These are phyloP conservation scores for Petrocephalus sullivani DNA, from an alignment of 2,797 vertebrate genomes.

Conservation along the genomic window DNA sequence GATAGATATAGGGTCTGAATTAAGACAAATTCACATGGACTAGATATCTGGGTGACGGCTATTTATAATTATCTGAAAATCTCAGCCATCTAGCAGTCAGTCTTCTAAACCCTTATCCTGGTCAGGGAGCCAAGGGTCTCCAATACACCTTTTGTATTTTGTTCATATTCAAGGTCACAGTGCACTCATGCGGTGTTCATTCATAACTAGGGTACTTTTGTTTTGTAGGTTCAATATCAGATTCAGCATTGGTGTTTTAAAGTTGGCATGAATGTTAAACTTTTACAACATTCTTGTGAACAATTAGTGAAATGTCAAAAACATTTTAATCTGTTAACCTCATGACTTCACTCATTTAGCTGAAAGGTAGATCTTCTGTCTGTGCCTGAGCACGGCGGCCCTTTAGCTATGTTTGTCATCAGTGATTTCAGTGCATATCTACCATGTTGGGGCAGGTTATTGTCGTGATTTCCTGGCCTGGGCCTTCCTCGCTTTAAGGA, in stretches of 20 bases:
- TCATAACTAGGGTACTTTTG: neutral
- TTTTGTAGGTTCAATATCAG: neutral
- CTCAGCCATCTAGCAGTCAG: neutral
- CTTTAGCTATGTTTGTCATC: too few species aligned
- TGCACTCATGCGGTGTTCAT: neutral
- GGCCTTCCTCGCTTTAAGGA: too few species aligned
- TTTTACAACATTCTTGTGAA: neutral
- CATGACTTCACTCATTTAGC: neutral
- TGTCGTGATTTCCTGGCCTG: too few species aligned
- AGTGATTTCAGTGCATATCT: too few species aligned
- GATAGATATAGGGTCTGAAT: neutral
- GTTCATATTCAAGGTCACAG: neutral
- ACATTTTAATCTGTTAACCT: neutral
- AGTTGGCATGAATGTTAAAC: neutral
- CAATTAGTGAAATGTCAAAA: neutral
- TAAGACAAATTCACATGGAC: neutral
- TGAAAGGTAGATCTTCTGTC: neutral
- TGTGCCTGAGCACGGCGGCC: neutral
- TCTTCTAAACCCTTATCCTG: neutral
- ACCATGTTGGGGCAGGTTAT: too few species aligned
- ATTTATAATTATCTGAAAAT: neutral
- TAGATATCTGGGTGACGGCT: neutral
- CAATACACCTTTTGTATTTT: neutral
- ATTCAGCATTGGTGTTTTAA: neutral
- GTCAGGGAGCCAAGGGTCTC: neutral